Conservation (phyloP, 2,888 invertebrate species). For the Agrotis ipsilon region DNA sequence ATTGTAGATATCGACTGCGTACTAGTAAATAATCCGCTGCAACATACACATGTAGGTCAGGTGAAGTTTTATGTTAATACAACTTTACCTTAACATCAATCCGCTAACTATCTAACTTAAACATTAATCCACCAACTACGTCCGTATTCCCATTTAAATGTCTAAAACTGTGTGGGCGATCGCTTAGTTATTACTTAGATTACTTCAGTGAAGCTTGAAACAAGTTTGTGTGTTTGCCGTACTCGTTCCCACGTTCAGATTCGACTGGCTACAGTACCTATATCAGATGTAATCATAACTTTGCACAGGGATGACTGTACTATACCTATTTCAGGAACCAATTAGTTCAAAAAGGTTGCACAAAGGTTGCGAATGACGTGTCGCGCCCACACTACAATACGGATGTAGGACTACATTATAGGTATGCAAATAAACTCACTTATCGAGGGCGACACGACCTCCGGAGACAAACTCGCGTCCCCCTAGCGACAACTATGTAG, state of each 20-base stretch:
- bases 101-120: constrained; percentile 1
- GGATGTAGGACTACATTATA: constrained; percentile 77
- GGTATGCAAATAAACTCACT: constrained; percentile 87
- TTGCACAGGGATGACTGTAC: constrained; percentile 13
- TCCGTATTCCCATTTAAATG: constrained; percentile 17
- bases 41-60: constrained; percentile 24
- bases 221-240: constrained; percentile 39
- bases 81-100: background rate
- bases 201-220: constrained; percentile 49
- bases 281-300: constrained; percentile 32
- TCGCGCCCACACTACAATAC: constrained; percentile 85
- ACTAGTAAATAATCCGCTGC: constrained; percentile 29
- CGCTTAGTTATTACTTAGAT: constrained; percentile 53
- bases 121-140: background rate
- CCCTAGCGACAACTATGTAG: constrained; percentile 83
- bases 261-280: constrained; percentile 5
- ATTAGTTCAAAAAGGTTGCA: constrained; percentile 75
- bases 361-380: constrained; percentile 84
- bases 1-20: constrained; percentile 7
- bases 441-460: constrained; percentile 83
- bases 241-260: constrained; percentile 47
- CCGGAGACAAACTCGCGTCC: constrained; percentile 80
- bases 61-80: background rate
- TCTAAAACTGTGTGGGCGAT: constrained; percentile 33
- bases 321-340: constrained; percentile 34